Evolutionary conservation across 2,797 vertebrate species (phyloP).

Genomic region (Carduelis carduelis): DNA sequence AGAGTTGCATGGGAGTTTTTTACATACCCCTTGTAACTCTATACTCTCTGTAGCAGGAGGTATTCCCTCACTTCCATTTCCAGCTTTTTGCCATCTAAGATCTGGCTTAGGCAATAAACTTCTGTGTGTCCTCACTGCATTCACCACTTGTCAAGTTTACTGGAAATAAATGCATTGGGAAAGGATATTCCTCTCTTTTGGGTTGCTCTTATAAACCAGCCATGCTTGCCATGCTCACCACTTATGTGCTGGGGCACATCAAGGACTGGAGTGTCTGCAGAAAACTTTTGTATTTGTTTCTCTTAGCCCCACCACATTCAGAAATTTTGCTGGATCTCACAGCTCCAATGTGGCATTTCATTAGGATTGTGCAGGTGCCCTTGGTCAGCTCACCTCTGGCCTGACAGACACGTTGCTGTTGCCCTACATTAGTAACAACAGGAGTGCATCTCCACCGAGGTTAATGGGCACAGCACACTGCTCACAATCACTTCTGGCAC

Average conservation of each 20-base stretch:
- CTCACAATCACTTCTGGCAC: not conserved
- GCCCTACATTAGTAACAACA: not conserved
- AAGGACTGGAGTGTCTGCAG: not conserved
- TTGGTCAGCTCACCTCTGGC: not conserved
- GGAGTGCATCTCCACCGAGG: fast-evolving
- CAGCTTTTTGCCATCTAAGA: not conserved
- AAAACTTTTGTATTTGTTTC: not conserved
- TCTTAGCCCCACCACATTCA: not conserved
- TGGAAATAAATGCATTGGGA: not conserved
- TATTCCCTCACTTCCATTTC: not conserved
- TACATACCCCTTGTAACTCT: not conserved
- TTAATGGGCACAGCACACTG: not conserved
- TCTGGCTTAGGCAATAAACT: not conserved
- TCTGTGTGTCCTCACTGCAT: not conserved
- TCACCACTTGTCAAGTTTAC: not conserved
- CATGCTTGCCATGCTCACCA: not conserved
- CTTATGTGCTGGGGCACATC: not conserved
- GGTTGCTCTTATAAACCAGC: not conserved
- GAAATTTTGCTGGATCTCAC: not conserved
- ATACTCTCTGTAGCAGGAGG: not conserved
- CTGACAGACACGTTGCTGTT: not conserved
- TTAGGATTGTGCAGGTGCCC: not conserved
- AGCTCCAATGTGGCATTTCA: not conserved
- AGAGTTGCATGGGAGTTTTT: not conserved
- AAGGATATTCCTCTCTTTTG: not conserved